phyloP scores from a whole-genome alignment of 1,140 invertebrate genomes.

The Cotesia vestalis region DNA sequence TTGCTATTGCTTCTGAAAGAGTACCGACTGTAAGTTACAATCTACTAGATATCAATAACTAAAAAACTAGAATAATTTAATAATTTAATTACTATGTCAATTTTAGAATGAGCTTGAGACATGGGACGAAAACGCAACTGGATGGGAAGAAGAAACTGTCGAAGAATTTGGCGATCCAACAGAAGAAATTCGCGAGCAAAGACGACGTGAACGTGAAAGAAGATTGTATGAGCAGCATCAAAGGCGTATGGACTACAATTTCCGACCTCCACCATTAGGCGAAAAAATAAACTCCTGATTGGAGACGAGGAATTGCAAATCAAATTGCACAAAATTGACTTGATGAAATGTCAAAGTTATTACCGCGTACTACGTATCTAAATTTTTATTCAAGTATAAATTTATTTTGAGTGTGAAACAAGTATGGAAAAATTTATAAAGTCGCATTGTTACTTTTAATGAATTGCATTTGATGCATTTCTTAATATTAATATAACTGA shows the following conservation, averaged over 20 bases:
- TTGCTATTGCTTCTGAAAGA: conserved; percentile 55
- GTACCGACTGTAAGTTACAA: conserved; percentile 53
- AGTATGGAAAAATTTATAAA: too few relatives aligned
- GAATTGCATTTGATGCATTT: too few relatives aligned
- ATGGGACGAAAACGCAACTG: conserved; percentile 64
- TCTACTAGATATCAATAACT: not conserved
- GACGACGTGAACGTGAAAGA: conserved; percentile 61
- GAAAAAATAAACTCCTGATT: conserved; percentile 63
- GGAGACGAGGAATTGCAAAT: not conserved
- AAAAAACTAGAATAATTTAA: not conserved
- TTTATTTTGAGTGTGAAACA: too few relatives aligned
- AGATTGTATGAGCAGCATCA: conserved; percentile 64
- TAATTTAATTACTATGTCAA: conserved; percentile 34
- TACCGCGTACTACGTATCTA: too few relatives aligned
- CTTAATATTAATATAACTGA: too few relatives aligned
- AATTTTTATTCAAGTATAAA: too few relatives aligned
- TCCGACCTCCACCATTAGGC: conserved; percentile 58
- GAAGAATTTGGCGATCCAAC: conserved; percentile 62
- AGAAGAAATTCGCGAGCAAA: conserved; percentile 62
- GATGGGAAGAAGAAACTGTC: conserved; percentile 66
- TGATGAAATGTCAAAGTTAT: not conserved
- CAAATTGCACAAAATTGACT: not conserved
- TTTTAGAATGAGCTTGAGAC: conserved; percentile 58
- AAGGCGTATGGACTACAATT: conserved; percentile 60
- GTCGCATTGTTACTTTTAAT: too few relatives aligned